phyloP scores from a whole-genome alignment of 2,113 vertebrate species.

The Agelaius tricolor region DNA sequence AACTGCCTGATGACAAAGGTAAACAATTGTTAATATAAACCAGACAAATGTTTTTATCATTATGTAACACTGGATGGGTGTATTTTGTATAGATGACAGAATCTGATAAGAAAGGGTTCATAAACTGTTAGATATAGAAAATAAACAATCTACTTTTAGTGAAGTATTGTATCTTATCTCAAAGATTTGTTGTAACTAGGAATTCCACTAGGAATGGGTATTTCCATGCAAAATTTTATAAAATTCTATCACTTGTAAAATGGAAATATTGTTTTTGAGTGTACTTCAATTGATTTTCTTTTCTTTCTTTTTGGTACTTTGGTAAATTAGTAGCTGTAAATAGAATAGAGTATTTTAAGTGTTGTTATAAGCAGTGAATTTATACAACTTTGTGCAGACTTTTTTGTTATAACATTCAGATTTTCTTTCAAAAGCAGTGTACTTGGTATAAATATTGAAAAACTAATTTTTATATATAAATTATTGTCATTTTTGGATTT shows the following conservation, averaged over 20 bases:
- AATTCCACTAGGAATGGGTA: not conserved
- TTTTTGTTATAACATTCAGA: not conserved
- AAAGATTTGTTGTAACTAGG: not conserved
- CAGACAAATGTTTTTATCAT: conserved; percentile 44
- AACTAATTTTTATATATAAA: not conserved
- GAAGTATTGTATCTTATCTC: not conserved
- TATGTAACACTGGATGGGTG: not conserved
- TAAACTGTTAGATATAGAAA: not conserved
- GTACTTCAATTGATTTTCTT: not conserved
- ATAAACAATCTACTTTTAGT: not conserved
- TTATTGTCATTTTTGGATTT: not conserved
- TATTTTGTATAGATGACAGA: conserved; percentile 7
- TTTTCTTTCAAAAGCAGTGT: not conserved
- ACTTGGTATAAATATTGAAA: not conserved
- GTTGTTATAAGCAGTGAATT: not conserved
- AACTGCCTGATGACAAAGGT: conserved; percentile 31
- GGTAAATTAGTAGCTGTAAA: not conserved
- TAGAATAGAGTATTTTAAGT: not conserved
- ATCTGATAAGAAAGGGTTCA: not conserved
- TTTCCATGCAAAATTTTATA: not conserved
- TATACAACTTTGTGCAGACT: not conserved
- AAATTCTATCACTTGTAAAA: not conserved
- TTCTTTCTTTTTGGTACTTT: not conserved
- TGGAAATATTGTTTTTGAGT: not conserved
- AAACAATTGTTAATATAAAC: conserved; percentile 53